These are phyloP conservation scores for Elephas maximus DNA, from an alignment of 2,113 vertebrate species.

Conservation along the genomic window DNA sequence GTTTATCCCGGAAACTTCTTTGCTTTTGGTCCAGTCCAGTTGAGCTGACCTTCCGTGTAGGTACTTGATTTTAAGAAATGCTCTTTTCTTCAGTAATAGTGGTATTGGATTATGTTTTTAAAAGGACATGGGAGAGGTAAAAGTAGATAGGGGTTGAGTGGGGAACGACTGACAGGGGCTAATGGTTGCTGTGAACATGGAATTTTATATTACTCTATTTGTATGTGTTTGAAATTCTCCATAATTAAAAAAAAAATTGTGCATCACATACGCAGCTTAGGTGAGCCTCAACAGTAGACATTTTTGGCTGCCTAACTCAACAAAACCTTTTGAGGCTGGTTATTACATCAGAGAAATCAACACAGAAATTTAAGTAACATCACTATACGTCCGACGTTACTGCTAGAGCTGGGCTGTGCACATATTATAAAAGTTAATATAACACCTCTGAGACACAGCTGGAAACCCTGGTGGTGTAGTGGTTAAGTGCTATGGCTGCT, in stretches of 20 bases:
- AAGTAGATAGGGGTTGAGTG: background rate
- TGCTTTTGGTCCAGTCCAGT: too few relatives aligned
- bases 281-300: background rate
- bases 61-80: background rate
- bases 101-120: background rate
- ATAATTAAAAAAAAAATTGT: background rate
- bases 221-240: background rate
- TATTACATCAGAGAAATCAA: background rate
- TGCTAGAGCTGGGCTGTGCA: background rate
- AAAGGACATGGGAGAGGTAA: background rate
- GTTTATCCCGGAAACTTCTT: too few relatives aligned
- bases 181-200: background rate
- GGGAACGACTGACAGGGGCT: background rate
- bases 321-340: constrained; percentile 21
- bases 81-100: background rate
- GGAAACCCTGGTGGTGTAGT: too few relatives aligned
- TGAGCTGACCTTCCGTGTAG: too few relatives aligned
- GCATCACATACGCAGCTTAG: background rate
- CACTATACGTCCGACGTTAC: background rate
- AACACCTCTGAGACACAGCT: background rate
- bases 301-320: background rate
- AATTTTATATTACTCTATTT: background rate
- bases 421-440: background rate
- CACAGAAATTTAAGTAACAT: constrained; percentile 8
- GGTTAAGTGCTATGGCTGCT: too few relatives aligned